Percentiles rank a stretch among this genome's conserved stretches.
These are phyloP conservation scores for Pseudopleuronectes americanus DNA, from an alignment of 2,797 vertebrate genomes.

Conservation along the genomic window DNA sequence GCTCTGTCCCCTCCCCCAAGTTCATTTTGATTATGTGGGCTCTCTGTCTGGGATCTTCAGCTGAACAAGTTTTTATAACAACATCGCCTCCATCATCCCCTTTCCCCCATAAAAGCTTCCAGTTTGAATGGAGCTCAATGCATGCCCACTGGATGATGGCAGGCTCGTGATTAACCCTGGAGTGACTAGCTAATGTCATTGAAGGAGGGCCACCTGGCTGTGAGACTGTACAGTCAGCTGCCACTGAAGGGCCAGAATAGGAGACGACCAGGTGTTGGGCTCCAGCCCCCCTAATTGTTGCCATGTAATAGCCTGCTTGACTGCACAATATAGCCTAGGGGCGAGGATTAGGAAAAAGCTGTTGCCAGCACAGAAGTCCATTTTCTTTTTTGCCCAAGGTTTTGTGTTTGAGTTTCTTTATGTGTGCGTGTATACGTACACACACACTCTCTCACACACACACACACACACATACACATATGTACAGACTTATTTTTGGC, in stretches of 20 bases:
- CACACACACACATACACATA: too few species aligned
- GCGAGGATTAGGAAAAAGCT: conserved; percentile 86
- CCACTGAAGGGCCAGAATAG: conserved; percentile 87
- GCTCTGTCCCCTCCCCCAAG: conserved; percentile 45
- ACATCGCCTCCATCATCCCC: conserved; percentile 82
- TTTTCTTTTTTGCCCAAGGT: conserved; percentile 77
- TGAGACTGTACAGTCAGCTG: conserved; percentile 92
- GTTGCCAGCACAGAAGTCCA: conserved; percentile 84
- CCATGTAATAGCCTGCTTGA: conserved; percentile 91
- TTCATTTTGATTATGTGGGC: conserved; percentile 75
- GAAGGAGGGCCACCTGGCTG: conserved; percentile 95
- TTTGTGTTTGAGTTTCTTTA: conserved; percentile 57
- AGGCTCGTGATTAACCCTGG: conserved; percentile 92
- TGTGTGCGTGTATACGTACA: conserved; percentile 38
- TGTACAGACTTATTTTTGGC: neutral
- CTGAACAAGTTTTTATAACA: conserved; percentile 86
- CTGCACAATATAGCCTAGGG: conserved; percentile 89
- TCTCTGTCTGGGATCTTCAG: conserved; percentile 79
- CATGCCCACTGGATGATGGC: conserved; percentile 81
- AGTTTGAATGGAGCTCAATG: conserved; percentile 86
- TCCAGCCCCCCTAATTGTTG: conserved; percentile 88
- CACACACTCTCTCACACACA: too few species aligned
- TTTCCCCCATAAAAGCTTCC: conserved; percentile 77
- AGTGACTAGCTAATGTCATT: conserved; percentile 92
- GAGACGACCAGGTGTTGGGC: conserved; percentile 92